Evolutionary conservation across 2,888 invertebrate species (phyloP), one percentile per base, ranked within the genome.

Genomic region (Drosophila tanythrix): DNA sequence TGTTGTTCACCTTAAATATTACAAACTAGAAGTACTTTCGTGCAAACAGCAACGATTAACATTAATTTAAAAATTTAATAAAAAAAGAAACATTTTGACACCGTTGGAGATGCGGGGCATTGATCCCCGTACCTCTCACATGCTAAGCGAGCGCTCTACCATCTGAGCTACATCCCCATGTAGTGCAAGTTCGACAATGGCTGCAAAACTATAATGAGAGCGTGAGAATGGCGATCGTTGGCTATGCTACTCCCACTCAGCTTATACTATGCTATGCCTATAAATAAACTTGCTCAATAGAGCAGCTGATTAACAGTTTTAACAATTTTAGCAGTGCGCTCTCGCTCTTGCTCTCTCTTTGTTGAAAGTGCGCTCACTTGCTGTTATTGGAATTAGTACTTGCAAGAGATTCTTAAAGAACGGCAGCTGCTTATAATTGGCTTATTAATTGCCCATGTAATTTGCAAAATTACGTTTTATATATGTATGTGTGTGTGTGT

Each of bases 81-180:
- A 21, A 40, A 51, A 50, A 51, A 46, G 36, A 58, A 64, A 21
- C 48, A 43, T 55, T 38, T 10, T 27, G 7, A 40, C 40, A 57
- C 31, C 29, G 18, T 58, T 91, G 91, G 91, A 91, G 92, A 91
- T 91, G 92, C 91, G 91, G 91, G 91, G 91, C 82, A 91, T 91
- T 90, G 92, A 91, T 91, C 92, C 91, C 92, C 91, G 92, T 91
- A 92, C 92, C 91, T 92, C 91, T 92, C 92, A 92, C 92, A 91
- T 92, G 92, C 92, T 92, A 91, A 91, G 91, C 92, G 91, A 91
- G 91, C 92, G 91, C 92, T 91, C 91, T 91, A 92, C 92, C 91
- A 91, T 91, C 92, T 92, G 91, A 91, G 91, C 91, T 92, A 92
- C 91, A 92, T 92, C 92, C 92, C 92, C 92, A 38, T 72, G 57